A percentile compares a stretch with the other conserved stretches of the same genome.
These are phyloP conservation scores for Macrophya alboannulata DNA, from an alignment of 2,888 invertebrate genomes.

Conservation along the genomic window DNA sequence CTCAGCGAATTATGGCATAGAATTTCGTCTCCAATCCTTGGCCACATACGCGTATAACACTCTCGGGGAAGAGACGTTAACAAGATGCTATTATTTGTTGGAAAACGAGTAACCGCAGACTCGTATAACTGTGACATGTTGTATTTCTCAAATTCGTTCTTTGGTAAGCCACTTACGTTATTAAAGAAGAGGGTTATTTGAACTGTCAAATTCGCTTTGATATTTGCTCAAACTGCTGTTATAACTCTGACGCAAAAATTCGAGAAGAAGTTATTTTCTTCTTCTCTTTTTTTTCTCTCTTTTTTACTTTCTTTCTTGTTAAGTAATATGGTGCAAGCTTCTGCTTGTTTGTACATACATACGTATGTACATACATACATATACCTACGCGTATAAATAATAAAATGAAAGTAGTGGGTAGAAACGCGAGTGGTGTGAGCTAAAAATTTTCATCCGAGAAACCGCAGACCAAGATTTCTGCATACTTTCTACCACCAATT, in stretches of 20 bases:
- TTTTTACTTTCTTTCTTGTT: neutral
- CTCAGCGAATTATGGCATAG: neutral
- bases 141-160: neutral
- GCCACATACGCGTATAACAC: neutral
- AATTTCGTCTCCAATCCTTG: neutral
- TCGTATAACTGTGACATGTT: neutral
- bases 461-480: neutral
- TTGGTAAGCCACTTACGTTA: neutral
- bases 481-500: neutral
- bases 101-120: neutral
- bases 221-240: neutral
- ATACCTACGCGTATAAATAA: neutral
- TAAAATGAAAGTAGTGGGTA: neutral
- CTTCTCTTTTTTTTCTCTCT: neutral
- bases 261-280: neutral
- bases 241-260: neutral
- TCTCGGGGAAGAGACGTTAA: neutral
- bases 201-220: neutral
- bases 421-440: neutral
- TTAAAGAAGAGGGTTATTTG: neutral
- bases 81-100: neutral
- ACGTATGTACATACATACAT: neutral
- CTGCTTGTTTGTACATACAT: neutral
- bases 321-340: neutral
- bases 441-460: neutral